phyloP scores from a whole-genome alignment of 2,113 vertebrate genomes.

The Electrona antarctica region DNA sequence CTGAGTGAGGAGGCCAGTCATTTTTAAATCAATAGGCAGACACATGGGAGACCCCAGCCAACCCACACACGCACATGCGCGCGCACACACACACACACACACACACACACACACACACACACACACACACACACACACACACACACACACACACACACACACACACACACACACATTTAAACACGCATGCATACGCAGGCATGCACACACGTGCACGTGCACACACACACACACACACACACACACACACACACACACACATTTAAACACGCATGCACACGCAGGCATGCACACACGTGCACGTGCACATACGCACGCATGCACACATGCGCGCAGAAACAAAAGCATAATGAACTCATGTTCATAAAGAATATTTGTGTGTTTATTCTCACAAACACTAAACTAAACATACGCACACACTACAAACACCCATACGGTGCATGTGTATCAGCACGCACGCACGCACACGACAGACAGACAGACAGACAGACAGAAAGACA shows the following conservation, averaged over 20 bases:
- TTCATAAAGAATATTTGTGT: too few species aligned
- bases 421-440: too few species aligned
- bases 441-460: too few species aligned
- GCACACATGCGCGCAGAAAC: slow-evolving; percentile 14
- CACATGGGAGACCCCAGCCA: slow-evolving; percentile 50
- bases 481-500: too few species aligned
- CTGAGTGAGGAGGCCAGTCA: slow-evolving; percentile 59
- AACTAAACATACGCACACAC: too few species aligned
- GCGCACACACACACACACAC: background rate
- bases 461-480: too few species aligned
- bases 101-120: background rate
- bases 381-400: too few species aligned
- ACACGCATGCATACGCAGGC: background rate
- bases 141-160: background rate
- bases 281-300: slow-evolving; percentile 52
- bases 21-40: slow-evolving; percentile 65
- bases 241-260: background rate
- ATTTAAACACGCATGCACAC: background rate
- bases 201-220: background rate
- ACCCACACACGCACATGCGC: background rate
- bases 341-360: too few species aligned
- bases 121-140: background rate
- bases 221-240: background rate
- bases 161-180: background rate
- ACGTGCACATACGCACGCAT: slow-evolving; percentile 46